These are phyloP conservation scores for Lepidochrysops patricia DNA, from an alignment of 2,888 invertebrate species.

Conservation along the genomic window DNA sequence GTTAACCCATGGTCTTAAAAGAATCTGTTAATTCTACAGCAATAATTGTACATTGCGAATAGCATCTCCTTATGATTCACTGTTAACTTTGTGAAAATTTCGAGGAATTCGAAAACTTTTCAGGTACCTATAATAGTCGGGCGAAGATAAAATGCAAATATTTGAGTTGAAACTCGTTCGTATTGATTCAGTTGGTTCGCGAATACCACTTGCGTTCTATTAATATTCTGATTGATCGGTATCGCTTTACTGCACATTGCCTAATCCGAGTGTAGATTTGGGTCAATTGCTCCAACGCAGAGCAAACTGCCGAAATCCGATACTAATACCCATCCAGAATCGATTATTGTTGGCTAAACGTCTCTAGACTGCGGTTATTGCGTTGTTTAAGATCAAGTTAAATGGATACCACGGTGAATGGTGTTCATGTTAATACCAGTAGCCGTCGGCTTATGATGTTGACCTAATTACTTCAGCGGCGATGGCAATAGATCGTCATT, in stretches of 20 bases:
- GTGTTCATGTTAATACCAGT: not conserved
- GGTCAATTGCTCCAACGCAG: slow-evolving; percentile 45
- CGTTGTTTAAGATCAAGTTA: not conserved
- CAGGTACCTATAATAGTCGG: not conserved
- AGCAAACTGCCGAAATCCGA: slow-evolving; percentile 30
- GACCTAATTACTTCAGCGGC: not conserved
- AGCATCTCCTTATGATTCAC: not conserved
- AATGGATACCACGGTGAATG: not conserved
- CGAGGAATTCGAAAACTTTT: not conserved
- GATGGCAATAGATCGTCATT: not conserved
- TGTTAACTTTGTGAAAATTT: not conserved
- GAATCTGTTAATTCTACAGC: not conserved
- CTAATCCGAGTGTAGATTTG: slow-evolving; percentile 40
- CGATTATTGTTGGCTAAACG: slow-evolving; percentile 4
- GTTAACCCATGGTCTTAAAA: too few species aligned
- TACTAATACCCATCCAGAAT: slow-evolving; percentile 10
- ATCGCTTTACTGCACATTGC: slow-evolving; percentile 34
- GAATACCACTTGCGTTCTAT: slow-evolving; percentile 27
- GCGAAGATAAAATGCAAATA: slow-evolving; percentile 7
- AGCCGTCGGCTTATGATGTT: not conserved
- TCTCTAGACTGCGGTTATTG: not conserved
- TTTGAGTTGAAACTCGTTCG: slow-evolving; percentile 8
- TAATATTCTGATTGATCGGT: slow-evolving; percentile 38
- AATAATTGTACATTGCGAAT: not conserved
- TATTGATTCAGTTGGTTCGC: slow-evolving; percentile 18